Percentiles rank a stretch among this genome's conserved stretches.
Conservation (phyloP, 2,888 invertebrate genomes). For the Allophyes oxyacanthae region DNA sequence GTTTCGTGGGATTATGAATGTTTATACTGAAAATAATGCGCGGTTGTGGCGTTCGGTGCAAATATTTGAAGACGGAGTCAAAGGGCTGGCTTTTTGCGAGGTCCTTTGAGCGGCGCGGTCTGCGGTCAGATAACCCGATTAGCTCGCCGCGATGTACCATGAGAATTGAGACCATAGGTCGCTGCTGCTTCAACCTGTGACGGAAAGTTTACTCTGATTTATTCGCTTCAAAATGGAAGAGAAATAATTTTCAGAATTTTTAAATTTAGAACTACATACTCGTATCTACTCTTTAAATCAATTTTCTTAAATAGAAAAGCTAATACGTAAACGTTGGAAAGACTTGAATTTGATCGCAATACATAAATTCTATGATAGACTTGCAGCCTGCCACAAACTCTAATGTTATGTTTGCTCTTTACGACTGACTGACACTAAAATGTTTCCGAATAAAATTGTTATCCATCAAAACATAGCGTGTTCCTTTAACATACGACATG, state of each 20-base stretch:
- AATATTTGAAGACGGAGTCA: slow-evolving; percentile 87
- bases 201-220: slow-evolving; percentile 32
- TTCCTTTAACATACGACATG: slow-evolving; percentile 70
- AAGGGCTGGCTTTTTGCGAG: slow-evolving; percentile 84
- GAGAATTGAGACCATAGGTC: slow-evolving; percentile 53
- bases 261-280: no score
- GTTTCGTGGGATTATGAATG: slow-evolving; percentile 83
- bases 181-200: slow-evolving; percentile 33
- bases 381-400: slow-evolving; percentile 34
- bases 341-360: slow-evolving; percentile 29
- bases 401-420: slow-evolving; percentile 60
- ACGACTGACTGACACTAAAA: slow-evolving; percentile 78
- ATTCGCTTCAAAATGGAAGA: slow-evolving; percentile 7
- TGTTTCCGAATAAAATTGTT: slow-evolving; percentile 80
- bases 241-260: no score
- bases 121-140: slow-evolving; percentile 87
- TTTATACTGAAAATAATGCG: slow-evolving; percentile 87
- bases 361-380: slow-evolving; percentile 43
- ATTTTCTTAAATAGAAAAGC: no score
- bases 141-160: slow-evolving; percentile 53
- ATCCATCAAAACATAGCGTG: slow-evolving; percentile 77
- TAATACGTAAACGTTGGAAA: no score
- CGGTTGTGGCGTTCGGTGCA: slow-evolving; percentile 81
- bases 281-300: no score
- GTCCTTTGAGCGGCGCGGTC: slow-evolving; percentile 82